A percentile compares a stretch with the other conserved stretches of the same genome.
phyloP scores from a whole-genome alignment of 2,797 vertebrate genomes.

The Aphelocoma californica region DNA sequence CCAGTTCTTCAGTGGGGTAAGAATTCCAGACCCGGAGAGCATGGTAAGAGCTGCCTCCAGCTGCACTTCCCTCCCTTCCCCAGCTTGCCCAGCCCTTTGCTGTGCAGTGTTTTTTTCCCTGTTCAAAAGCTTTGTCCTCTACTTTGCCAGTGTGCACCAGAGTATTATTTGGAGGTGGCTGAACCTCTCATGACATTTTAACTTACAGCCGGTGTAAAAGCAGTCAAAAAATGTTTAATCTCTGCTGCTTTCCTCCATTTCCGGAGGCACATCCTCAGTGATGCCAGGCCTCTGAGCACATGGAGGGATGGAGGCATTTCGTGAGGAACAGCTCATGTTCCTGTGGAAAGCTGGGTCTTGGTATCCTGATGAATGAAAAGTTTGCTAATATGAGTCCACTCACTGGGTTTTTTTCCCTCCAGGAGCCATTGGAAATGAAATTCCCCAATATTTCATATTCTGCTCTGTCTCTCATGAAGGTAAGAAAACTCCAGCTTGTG shows the following conservation, averaged over 20 bases:
- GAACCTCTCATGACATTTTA: background rate
- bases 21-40: conserved; percentile 89
- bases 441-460: conserved; percentile 85
- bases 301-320: fast-evolving
- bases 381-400: background rate
- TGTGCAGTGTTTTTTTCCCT: fast-evolving
- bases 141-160: fast-evolving
- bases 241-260: background rate
- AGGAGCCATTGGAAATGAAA: conserved; percentile 90
- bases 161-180: background rate
- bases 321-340: background rate
- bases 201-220: background rate
- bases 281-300: background rate
- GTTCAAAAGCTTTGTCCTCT: background rate
- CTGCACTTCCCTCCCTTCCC: fast-evolving
- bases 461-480: conserved; percentile 90
- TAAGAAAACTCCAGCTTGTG: conserved; percentile 43
- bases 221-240: background rate
- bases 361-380: background rate
- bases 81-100: background rate
- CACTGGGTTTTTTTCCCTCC: background rate
- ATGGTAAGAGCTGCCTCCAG: conserved; percentile 78
- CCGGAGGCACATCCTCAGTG: background rate
- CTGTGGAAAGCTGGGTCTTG: background rate
- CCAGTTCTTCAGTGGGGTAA: conserved; percentile 95